Conservation (phyloP, 2,888 invertebrate species). For the Acanthosepion pharaonis region DNA sequence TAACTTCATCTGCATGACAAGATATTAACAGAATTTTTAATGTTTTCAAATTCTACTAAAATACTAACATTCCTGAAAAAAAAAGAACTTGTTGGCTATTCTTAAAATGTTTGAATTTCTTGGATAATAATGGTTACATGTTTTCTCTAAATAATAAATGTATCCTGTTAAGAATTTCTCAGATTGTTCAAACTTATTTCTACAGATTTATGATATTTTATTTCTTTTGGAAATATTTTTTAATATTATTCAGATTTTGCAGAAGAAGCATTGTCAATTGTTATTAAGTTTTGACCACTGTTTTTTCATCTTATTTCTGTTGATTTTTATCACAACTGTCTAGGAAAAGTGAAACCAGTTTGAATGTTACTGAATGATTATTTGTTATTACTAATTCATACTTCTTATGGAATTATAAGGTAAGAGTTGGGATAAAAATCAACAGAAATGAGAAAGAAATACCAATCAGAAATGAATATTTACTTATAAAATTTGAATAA, state of each 20-base stretch:
- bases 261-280: background rate
- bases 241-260: background rate
- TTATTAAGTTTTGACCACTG: background rate
- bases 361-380: background rate
- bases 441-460: background rate
- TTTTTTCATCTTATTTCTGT: background rate
- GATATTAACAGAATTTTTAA: background rate
- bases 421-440: background rate
- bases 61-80: background rate
- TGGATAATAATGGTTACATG: no score
- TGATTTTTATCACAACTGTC: background rate
- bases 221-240: background rate
- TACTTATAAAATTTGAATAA: background rate
- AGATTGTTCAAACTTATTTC: no score
- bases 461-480: background rate
- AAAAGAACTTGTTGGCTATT: background rate
- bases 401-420: background rate
- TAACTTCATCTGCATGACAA: background rate
- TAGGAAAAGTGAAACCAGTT: background rate
- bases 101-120: no score
- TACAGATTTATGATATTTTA: no score
- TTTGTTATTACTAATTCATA: background rate
- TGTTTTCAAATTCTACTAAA: background rate
- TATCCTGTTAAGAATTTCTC: no score
- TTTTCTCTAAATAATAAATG: no score